Percentiles rank a stretch among this genome's conserved stretches.
phyloP scores from a whole-genome alignment of 2,888 invertebrate genomes.

The Drymonia ruficornis region DNA sequence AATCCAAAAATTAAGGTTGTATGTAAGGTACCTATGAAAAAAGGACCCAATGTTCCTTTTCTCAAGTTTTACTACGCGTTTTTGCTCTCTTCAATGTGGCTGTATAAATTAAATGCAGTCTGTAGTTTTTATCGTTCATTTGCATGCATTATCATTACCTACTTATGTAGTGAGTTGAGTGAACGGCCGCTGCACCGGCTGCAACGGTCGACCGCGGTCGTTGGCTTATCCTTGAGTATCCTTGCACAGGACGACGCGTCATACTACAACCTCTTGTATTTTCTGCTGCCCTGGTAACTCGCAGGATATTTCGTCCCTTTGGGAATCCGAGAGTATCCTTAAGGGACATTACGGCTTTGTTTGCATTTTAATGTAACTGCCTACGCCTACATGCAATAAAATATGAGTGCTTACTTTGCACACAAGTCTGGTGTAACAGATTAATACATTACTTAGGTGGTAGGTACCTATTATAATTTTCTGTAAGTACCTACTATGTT shows the following conservation, averaged over 20 bases:
- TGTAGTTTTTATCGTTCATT: slow-evolving; percentile 27
- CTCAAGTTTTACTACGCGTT: too few relatives aligned
- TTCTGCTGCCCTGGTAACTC: slow-evolving; percentile 77
- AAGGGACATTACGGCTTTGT: slow-evolving; percentile 50
- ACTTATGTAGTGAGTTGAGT: slow-evolving; percentile 55
- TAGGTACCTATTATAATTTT: too few relatives aligned
- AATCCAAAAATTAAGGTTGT: too few relatives aligned
- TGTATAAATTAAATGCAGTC: slow-evolving; percentile 3
- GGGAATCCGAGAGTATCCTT: slow-evolving; percentile 74
- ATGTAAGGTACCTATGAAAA: too few relatives aligned
- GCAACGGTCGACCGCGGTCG: slow-evolving; percentile 56
- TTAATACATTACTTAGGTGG: too few relatives aligned
- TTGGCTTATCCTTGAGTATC: slow-evolving; percentile 81
- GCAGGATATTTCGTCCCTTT: slow-evolving; percentile 86
- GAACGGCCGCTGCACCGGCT: slow-evolving; percentile 61
- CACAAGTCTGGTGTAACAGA: too few relatives aligned
- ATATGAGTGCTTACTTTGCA: too few relatives aligned
- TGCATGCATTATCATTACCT: slow-evolving; percentile 23
- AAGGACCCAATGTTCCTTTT: too few relatives aligned
- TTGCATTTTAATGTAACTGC: neutral
- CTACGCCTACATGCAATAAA: too few relatives aligned
- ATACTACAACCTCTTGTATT: slow-evolving; percentile 56
- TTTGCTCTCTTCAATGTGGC: slow-evolving; percentile 10
- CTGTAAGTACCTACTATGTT: too few relatives aligned
- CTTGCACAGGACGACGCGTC: slow-evolving; percentile 77